A percentile compares a stretch with the other conserved stretches of the same genome.
phyloP scores from a whole-genome alignment of 2,113 vertebrate species.

The Pungitius pungitius region DNA sequence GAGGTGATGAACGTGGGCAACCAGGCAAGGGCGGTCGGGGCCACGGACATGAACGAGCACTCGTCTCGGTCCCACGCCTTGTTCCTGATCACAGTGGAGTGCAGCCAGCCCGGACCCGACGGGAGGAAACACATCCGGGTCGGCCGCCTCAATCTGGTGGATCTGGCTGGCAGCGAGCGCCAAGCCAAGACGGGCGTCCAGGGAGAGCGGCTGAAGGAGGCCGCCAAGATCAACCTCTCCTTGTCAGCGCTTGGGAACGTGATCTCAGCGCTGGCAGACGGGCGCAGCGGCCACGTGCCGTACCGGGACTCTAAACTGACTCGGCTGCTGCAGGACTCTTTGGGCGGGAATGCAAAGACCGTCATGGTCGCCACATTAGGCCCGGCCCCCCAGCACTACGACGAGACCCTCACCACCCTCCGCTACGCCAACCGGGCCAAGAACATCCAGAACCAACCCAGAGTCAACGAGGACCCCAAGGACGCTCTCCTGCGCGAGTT shows the following conservation, averaged over 20 bases:
- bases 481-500: constrained; percentile 95
- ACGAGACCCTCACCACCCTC: constrained; percentile 94
- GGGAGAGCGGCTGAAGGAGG: constrained; percentile 93
- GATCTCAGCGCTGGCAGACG: constrained; percentile 93
- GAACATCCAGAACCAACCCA: constrained; percentile 97
- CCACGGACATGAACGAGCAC: constrained; percentile 96
- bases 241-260: constrained; percentile 96
- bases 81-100: constrained; percentile 96
- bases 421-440: constrained; percentile 97
- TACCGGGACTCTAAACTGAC: constrained; percentile 99
- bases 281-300: constrained; percentile 91
- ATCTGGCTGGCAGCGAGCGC: constrained; percentile 94
- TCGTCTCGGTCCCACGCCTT: constrained; percentile 96
- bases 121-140: constrained; percentile 95
- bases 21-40: constrained; percentile 89
- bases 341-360: constrained; percentile 96
- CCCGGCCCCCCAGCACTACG: constrained; percentile 90
- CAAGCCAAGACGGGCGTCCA: constrained; percentile 89
- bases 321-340: constrained; percentile 93
- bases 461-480: constrained; percentile 97
- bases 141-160: constrained; percentile 96
- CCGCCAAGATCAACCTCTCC: constrained; percentile 98
- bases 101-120: constrained; percentile 90
- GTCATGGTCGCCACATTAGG: constrained; percentile 98
- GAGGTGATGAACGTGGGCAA: constrained; percentile 97